Percentiles rank a stretch among this genome's conserved stretches.
Conservation (phyloP, 1,140 invertebrate genomes). For the Drosophila auraria region DNA sequence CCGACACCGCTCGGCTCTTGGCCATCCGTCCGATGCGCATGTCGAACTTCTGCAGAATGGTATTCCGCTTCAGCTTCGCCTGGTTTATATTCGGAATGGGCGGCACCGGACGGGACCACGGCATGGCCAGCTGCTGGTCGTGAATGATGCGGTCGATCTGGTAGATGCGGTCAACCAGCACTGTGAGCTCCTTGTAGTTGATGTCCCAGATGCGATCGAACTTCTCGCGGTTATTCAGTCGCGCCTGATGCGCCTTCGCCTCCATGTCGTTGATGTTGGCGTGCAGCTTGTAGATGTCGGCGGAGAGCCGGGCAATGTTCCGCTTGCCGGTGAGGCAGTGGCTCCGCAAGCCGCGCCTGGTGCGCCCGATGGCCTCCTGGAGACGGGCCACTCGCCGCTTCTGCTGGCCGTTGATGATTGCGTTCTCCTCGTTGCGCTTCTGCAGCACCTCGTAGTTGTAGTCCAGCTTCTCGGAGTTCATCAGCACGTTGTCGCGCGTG, state of each 20-base stretch:
- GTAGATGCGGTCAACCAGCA: constrained; percentile 87
- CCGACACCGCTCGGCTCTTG: constrained; percentile 28
- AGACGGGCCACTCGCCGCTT: constrained; percentile 93
- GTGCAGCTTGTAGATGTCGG: constrained; percentile 88
- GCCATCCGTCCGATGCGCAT: constrained; percentile 56
- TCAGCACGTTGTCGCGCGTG: constrained; percentile 89
- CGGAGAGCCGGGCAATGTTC: constrained; percentile 86
- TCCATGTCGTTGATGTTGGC: constrained; percentile 89
- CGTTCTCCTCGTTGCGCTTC: constrained; percentile 94
- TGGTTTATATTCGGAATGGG: constrained; percentile 61
- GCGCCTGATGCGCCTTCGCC: constrained; percentile 89
- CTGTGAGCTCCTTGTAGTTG: constrained; percentile 88
- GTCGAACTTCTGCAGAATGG: constrained; percentile 55
- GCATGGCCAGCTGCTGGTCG: constrained; percentile 89
- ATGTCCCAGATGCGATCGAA: constrained; percentile 88
- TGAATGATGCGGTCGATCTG: constrained; percentile 88
- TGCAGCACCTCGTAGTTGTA: constrained; percentile 94
- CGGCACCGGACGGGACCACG: constrained; percentile 86
- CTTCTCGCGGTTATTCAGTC: constrained; percentile 87
- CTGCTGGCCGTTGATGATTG: constrained; percentile 92
- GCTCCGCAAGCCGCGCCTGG: constrained; percentile 39
- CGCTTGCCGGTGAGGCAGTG: constrained; percentile 81
- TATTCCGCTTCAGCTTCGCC: constrained; percentile 18
- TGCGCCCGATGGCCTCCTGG: constrained; percentile 86
- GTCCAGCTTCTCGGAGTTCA: constrained; percentile 94